Percentiles rank a stretch among this genome's conserved stretches.
phyloP scores from a whole-genome alignment of 2,888 invertebrate genomes.

The Panorpa germanica region DNA sequence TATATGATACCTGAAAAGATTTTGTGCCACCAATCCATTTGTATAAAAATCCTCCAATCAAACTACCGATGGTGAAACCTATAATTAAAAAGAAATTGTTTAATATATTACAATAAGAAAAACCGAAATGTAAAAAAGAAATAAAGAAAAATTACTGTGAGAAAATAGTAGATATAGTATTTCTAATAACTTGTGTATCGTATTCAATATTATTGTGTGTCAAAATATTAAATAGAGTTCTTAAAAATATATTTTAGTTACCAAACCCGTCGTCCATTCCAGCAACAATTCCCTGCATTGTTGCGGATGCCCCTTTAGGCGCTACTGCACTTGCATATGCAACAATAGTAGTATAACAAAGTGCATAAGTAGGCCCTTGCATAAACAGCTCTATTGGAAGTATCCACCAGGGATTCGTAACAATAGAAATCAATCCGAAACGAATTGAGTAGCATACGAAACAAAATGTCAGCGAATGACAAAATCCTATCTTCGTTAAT shows the following conservation, averaged over 20 bases:
- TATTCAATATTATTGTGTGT: not conserved
- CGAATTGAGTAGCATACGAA: slow-evolving; percentile 59
- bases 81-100: slow-evolving; percentile 13
- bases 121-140: slow-evolving; percentile 6
- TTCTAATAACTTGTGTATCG: no score
- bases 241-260: slow-evolving; percentile 18
- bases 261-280: slow-evolving; percentile 79
- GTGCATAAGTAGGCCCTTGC: slow-evolving; percentile 75
- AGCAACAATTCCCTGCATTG: slow-evolving; percentile 69
- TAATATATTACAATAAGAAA: slow-evolving; percentile 8
- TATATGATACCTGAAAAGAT: slow-evolving; percentile 34
- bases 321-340: slow-evolving; percentile 45
- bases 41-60: slow-evolving; percentile 52
- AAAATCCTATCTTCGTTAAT: slow-evolving; percentile 58
- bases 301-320: slow-evolving; percentile 59
- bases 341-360: slow-evolving; percentile 68
- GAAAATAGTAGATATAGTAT: slow-evolving; percentile 1
- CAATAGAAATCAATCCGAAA: slow-evolving; percentile 53
- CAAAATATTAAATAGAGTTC: slow-evolving; percentile 2
- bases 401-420: slow-evolving; percentile 66
- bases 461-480: slow-evolving; percentile 56
- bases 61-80: slow-evolving; percentile 61
- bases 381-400: slow-evolving; percentile 60
- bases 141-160: no score
- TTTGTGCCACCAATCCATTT: slow-evolving; percentile 36